phyloP scores from a whole-genome alignment of 2,113 vertebrate genomes.

The Muntiacus reevesi region DNA sequence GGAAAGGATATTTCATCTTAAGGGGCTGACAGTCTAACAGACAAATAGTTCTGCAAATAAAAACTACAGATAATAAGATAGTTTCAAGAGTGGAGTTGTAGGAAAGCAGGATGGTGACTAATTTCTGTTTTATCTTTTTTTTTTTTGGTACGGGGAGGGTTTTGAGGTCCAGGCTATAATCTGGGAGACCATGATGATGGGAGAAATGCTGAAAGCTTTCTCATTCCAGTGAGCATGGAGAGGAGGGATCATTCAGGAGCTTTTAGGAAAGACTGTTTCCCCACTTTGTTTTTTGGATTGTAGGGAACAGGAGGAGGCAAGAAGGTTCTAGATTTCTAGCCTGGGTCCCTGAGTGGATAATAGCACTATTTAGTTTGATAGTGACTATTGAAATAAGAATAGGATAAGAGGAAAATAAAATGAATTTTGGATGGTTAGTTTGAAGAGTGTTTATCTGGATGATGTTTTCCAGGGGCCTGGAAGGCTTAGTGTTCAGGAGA shows the following conservation, averaged over 20 bases:
- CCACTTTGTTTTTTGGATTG: not conserved
- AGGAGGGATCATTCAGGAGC: not conserved
- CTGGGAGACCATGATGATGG: not conserved
- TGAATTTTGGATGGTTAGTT: not conserved
- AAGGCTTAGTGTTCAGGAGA: not conserved
- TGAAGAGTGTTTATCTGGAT: not conserved
- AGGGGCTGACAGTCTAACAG: not conserved
- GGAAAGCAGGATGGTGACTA: not conserved
- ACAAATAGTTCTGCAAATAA: not conserved
- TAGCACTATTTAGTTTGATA: not conserved
- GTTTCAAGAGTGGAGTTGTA: not conserved
- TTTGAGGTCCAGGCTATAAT: not conserved
- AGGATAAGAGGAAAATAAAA: not conserved
- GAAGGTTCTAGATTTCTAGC: not conserved
- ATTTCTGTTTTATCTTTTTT: not conserved
- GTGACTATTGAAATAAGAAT: not conserved
- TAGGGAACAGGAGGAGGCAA: not conserved
- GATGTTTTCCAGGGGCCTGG: not conserved
- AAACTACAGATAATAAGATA: not conserved
- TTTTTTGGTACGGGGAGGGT: too few relatives aligned
- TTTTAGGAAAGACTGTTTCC: not conserved
- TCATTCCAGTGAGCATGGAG: accelerated
- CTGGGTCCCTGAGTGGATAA: not conserved
- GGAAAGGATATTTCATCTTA: not conserved
- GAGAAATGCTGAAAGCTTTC: not conserved